Evolutionary conservation across 2,888 invertebrate genomes (phyloP), one percentile per base, ranked within the genome.

Genomic region (Lithophane leautieri): DNA sequence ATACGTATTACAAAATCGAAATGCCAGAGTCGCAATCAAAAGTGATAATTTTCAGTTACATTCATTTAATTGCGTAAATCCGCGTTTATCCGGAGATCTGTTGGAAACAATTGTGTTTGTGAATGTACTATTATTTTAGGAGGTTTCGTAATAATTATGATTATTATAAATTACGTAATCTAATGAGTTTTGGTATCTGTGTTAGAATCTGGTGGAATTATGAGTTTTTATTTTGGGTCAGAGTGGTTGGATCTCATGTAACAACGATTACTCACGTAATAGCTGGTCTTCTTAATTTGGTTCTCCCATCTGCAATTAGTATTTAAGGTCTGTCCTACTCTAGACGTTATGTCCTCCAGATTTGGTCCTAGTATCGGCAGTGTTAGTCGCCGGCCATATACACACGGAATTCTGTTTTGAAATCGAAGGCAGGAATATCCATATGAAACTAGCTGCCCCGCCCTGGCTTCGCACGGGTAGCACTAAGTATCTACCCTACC

Each of bases 1-100:
- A 86, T 70, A 65, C 63, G 52, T 54, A 63, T 73, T 78, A 83
- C 82, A 70, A 82, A 82, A 82, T 73, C 83, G 67, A 73, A 85
- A 82, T 76, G 40, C 71, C 56, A 7, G 28, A 65, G 12, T 74
- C 44, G 56, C 69, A 79, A 83, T 72, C 61, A 87, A 84, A 76
- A 81, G 88, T 87, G 89, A 83, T 82, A 90, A 90, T 88, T 89
- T 83, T 76, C 79, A 76, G 78, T 83, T 72, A 81, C 85, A 85
- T 84, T 84, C 84, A 84, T 85, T 84, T 89, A 88, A 89, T 89
- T 88, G 84, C 89, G 84, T 84, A 85, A 88, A 86, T 71, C 66
- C 65, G 76, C 66, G 75, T 81, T 83, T 87, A 90, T 90, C 89
- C 73, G 78, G 19, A 65, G 66, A 89, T 85, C 86, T 76, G 42